Conservation (phyloP, 2,888 invertebrate genomes). For the Plemyria rubiginata region DNA sequence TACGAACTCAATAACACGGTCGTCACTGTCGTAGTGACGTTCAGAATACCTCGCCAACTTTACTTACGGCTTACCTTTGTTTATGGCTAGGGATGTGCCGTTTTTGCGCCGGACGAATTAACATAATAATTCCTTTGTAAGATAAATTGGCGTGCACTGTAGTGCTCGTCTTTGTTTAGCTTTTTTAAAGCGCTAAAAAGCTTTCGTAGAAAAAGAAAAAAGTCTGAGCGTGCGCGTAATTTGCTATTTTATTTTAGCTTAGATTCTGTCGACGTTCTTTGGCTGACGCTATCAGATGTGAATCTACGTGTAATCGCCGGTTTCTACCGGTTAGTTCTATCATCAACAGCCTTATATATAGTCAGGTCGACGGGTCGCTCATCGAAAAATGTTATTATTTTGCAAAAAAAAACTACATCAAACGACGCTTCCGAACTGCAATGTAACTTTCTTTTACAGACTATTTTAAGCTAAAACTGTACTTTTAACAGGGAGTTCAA, state of each 20-base stretch:
- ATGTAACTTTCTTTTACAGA: too few species aligned
- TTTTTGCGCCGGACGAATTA: slow-evolving; percentile 50
- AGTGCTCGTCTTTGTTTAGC: slow-evolving; percentile 36
- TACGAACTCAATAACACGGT: neutral
- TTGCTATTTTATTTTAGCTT: neutral
- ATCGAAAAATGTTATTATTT: too few species aligned
- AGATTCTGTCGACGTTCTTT: too few species aligned
- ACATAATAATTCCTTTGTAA: slow-evolving; percentile 51
- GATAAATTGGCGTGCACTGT: slow-evolving; percentile 39
- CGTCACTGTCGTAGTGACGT: neutral
- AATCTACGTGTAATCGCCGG: too few species aligned
- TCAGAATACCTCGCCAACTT: slow-evolving; percentile 18
- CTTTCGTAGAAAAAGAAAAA: neutral
- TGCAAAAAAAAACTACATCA: too few species aligned
- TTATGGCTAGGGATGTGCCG: slow-evolving; percentile 46
- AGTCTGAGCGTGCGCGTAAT: neutral
- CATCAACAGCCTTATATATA: too few species aligned
- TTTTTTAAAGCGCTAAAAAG: slow-evolving; percentile 29
- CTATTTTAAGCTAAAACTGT: too few species aligned
- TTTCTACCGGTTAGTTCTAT: too few species aligned
- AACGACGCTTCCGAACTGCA: too few species aligned
- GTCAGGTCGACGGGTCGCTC: too few species aligned
- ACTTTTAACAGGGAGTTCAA: too few species aligned
- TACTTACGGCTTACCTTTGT: slow-evolving; percentile 46
- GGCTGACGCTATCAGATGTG: too few species aligned